These are phyloP conservation scores for Ptychoptera albimana DNA, from an alignment of 2,888 invertebrate genomes.

Conservation along the genomic window DNA sequence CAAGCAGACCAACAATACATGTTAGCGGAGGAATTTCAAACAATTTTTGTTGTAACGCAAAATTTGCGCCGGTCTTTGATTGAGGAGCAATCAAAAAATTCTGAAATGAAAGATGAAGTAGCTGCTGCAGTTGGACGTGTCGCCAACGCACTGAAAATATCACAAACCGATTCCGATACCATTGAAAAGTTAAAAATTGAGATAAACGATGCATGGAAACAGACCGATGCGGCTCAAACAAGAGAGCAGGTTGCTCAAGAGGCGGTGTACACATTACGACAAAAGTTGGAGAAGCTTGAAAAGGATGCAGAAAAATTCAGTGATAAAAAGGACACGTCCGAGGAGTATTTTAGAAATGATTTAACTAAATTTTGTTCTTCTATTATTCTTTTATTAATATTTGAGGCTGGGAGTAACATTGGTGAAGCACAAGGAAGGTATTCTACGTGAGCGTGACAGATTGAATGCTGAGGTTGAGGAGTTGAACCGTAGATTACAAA, in stretches of 20 bases:
- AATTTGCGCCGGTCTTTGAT: slow-evolving; percentile 6
- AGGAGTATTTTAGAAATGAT: slow-evolving; percentile 13
- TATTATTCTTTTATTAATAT: background rate
- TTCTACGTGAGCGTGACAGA: slow-evolving; percentile 18
- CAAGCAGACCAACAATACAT: slow-evolving; percentile 9
- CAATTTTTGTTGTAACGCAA: slow-evolving; percentile 7
- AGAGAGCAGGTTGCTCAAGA: slow-evolving; percentile 28
- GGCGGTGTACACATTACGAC: slow-evolving; percentile 21
- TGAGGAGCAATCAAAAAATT: slow-evolving; percentile 8
- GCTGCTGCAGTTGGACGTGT: slow-evolving; percentile 16
- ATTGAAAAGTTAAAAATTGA: slow-evolving; percentile 23
- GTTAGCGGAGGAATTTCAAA: slow-evolving; percentile 9
- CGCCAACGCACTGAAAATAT: slow-evolving; percentile 17
- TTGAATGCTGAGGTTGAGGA: slow-evolving; percentile 25
- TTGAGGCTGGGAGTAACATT: slow-evolving; percentile 4
- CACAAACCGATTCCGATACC: slow-evolving; percentile 23
- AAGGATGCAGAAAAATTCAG: slow-evolving; percentile 21
- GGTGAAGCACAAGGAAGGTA: slow-evolving; percentile 20
- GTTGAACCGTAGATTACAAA: slow-evolving; percentile 23
- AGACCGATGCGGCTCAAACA: slow-evolving; percentile 27
- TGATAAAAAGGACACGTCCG: slow-evolving; percentile 15
- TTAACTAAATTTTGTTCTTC: background rate
- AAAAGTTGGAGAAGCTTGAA: slow-evolving; percentile 22
- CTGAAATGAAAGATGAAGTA: slow-evolving; percentile 20
- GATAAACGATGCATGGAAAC: slow-evolving; percentile 29